Conservation (phyloP, 2,113 vertebrate species). For the Orientallactaga bullata region DNA sequence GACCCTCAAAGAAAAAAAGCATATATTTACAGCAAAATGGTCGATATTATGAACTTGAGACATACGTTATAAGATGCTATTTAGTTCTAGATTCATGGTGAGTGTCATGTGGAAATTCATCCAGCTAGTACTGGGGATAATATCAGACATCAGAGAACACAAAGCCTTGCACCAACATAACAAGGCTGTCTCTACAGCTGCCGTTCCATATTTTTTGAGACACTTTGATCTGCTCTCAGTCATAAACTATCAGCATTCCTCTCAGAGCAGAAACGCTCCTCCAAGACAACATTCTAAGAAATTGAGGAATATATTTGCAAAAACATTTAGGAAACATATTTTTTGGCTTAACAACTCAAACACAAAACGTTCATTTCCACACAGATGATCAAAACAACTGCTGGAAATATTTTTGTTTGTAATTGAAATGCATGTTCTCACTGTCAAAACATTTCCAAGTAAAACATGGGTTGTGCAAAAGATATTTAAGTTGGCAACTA, state of each 20-base stretch:
- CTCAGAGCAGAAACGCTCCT: neutral
- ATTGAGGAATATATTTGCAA: slow-evolving; percentile 37
- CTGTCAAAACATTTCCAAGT: slow-evolving; percentile 75
- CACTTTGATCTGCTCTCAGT: neutral
- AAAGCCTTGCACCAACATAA: fast-evolving
- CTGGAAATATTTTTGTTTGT: slow-evolving; percentile 72
- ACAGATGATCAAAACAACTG: slow-evolving; percentile 67
- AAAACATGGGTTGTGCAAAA: slow-evolving; percentile 69
- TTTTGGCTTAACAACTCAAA: slow-evolving; percentile 62
- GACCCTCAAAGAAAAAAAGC: slow-evolving; percentile 13
- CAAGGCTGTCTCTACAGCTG: neutral
- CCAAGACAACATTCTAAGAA: slow-evolving; percentile 59
- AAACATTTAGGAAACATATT: slow-evolving; percentile 52
- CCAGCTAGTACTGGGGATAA: neutral
- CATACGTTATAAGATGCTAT: neutral
- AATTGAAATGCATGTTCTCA: slow-evolving; percentile 65
- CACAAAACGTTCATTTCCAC: slow-evolving; percentile 59
- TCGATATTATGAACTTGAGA: neutral
- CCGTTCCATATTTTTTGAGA: neutral
- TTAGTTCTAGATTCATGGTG: neutral
- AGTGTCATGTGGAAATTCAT: neutral
- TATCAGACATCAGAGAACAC: neutral
- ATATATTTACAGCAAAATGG: neutral
- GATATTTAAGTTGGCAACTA: slow-evolving; percentile 72
- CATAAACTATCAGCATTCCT: neutral